Base-by-base conservation (phyloP, 2,888 invertebrate genomes). In the Eristalis intricaria region DNA sequence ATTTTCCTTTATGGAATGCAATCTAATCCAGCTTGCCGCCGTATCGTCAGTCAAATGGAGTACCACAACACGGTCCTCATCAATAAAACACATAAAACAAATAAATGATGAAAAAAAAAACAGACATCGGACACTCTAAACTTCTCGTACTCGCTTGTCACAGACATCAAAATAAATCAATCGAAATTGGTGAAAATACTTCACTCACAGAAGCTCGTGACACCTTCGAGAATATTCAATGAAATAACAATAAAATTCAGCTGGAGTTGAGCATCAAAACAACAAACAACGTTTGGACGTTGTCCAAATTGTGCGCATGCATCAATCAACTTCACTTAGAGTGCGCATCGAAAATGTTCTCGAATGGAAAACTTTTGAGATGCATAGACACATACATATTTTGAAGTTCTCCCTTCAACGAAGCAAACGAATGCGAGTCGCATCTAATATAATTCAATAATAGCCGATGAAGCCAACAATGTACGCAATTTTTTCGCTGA, bases 321-420 rank as follows among this genome's bases (percentile, higher is more conserved):
- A 50, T 50, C 50, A 50, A 50, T 50, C 50, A 50, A 50, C 50
- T 50, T 50, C 50, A 50, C 50, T 50, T 50, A 50, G 50, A 50
- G 19, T 50, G 19, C 50, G 8, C 50, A 50, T 50, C 50, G 19
- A 50, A n/a, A 13, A 38, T 38, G 13, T 8, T 50, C 19, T 1
- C 50, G 50, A 50, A n/a, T 19, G 50, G 50, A 50, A 50, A 50
- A 19, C 7, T 50, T 50, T 19, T 50, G 7, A 50, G 50, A n/a
- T 32, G 32, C 32, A 32, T 32, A 32, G 5, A 32, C 7, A 10
- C 1, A 10, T 1, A 50, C 50, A 19, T 19, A 8, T 50, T 50
- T 50, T 50, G 8, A 50, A 8, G 32, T 19, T n/a, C 8, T 50
- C 50, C 15, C 43, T n/a, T 2, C 7, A 43, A 4, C 43, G 4